Evolutionary conservation across 2,888 invertebrate species (phyloP).

Genomic region (Dynastes hyllus): DNA sequence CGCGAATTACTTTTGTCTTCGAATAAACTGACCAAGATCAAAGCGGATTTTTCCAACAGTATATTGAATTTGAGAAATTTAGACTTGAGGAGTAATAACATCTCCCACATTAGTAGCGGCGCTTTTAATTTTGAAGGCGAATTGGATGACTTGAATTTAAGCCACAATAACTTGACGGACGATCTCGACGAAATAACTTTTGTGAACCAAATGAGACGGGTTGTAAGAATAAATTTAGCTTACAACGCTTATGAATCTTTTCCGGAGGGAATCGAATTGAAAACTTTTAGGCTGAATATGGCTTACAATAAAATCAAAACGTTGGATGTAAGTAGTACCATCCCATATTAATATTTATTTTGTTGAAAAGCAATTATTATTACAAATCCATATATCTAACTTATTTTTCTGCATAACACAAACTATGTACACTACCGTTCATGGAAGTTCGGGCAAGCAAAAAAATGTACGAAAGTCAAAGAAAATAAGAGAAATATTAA

Average conservation of each 20-base stretch:
- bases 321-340: not conserved
- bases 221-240: constrained; percentile 44
- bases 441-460: too few species aligned
- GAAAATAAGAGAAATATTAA: too few species aligned
- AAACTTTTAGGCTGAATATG: constrained; percentile 19
- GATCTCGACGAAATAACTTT: not conserved
- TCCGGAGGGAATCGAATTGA: not conserved
- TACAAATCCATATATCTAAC: too few species aligned
- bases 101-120: not conserved
- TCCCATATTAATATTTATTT: too few species aligned
- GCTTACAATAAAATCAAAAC: constrained; percentile 24
- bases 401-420: too few species aligned
- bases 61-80: not conserved
- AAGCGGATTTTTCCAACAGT: not conserved
- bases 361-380: too few species aligned
- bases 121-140: not conserved
- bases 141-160: constrained; percentile 30
- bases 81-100: constrained; percentile 26
- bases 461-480: too few species aligned
- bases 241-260: not conserved
- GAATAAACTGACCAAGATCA: not conserved
- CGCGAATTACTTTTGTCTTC: constrained; percentile 32
- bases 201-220: not conserved
- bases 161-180: constrained; percentile 26
- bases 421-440: too few species aligned